Base-by-base conservation (phyloP, 2,113 vertebrate genomes). In the Galbula dea region DNA sequence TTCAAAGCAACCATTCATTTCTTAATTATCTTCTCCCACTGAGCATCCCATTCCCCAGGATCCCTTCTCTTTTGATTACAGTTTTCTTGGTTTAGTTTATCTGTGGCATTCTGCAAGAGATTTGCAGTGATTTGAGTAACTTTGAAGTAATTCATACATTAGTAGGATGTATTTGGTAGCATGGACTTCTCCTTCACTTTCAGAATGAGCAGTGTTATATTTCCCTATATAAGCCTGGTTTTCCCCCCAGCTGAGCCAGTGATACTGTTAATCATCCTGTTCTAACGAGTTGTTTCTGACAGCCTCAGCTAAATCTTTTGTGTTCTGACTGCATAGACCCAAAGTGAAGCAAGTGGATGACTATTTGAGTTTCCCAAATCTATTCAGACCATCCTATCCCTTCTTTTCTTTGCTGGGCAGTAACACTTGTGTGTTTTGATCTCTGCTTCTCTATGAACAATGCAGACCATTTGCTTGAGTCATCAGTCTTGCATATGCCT, bases 1-100 rank as follows among this genome's bases (percentile, higher is more conserved):
- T 92, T 61, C 59, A 46, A 95, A 91, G 87, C 86, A 96, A 66
- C 62, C 26, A 77, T 83, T 89, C 49, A 57, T 93, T 95, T 83
- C 43, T 58, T 89, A 86, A 94, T 92, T 90, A 71, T 92, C 36
- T 89, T 83, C 45, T 87, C 62, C 80, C 94, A 57, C 57, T 92
- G 62, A 90, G 55, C 62, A 86, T 45, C 72, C 49, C 71, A 57
- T 54, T 83, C 71, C 43, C 79, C 79, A 67, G 76, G 45, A 88
- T 51, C 83, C 85, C 83, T 88, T 94, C 87, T 26, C 27, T 58
- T 78, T 81, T 85, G 26, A 55, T 86, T 86, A 58, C 34, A 10
- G 49, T 89, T 90, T 93, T 88, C 74, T 34, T 74, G 76, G 29
- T 16, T 68, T 11, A 68, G 51, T 72, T 87, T 84, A 62, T 89